These are phyloP conservation scores for Eubasilissa splendida DNA, from an alignment of 2,888 invertebrate genomes.

Conservation along the genomic window DNA sequence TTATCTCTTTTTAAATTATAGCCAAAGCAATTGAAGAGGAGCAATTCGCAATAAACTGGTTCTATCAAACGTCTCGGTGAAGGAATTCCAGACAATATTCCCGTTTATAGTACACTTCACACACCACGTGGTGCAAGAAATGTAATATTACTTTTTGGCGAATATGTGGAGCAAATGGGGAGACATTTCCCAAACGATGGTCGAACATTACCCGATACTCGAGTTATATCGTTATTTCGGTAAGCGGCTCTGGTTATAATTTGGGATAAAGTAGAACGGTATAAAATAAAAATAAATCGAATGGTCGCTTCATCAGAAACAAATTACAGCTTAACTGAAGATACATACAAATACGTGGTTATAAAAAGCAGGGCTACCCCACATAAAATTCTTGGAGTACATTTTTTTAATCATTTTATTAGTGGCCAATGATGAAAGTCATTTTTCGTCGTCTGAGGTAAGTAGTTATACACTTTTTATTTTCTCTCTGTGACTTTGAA, in stretches of 20 bases:
- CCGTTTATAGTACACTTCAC: slow-evolving; percentile 1
- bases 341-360: too few relatives aligned
- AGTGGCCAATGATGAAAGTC: too few relatives aligned
- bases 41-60: slow-evolving; percentile 9
- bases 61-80: slow-evolving; percentile 3
- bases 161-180: slow-evolving; percentile 8
- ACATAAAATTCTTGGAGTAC: too few relatives aligned
- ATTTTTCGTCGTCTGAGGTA: too few relatives aligned
- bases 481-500: too few relatives aligned
- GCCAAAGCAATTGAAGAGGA: slow-evolving; percentile 9
- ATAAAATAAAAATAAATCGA: slow-evolving; percentile 34
- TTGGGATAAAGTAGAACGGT: not conserved
- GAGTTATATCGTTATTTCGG: slow-evolving; percentile 20
- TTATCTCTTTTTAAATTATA: slow-evolving; percentile 16
- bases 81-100: slow-evolving; percentile 7
- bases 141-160: slow-evolving; percentile 19
- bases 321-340: slow-evolving; percentile 16
- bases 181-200: slow-evolving; percentile 14
- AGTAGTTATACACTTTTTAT: too few relatives aligned
- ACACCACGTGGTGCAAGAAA: slow-evolving; percentile 1
- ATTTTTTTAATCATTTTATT: too few relatives aligned
- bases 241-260: slow-evolving; percentile 34
- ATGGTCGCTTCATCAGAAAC: not conserved
- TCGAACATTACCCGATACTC: not conserved
- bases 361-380: too few relatives aligned